Evolutionary conservation across 2,888 invertebrate genomes (phyloP).

Genomic region (Petrolisthes cinctipes): DNA sequence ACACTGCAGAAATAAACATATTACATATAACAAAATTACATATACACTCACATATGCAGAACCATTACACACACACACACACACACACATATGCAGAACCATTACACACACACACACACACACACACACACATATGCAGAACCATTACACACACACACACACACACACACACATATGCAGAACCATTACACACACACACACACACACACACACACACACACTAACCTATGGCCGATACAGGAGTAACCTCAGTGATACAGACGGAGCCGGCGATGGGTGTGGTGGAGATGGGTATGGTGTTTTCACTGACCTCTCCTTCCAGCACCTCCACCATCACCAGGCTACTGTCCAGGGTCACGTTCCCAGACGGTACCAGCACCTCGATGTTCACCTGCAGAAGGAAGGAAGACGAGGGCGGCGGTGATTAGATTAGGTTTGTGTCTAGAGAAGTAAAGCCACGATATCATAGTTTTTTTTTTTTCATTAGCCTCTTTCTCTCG

Average conservation of each 20-base stretch:
- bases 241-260: slow-evolving; percentile 1
- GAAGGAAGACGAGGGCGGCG: background rate
- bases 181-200: too few species aligned
- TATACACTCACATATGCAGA: too few species aligned
- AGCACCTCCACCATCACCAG: background rate
- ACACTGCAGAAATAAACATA: too few species aligned
- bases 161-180: too few species aligned
- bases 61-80: too few species aligned
- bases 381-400: slow-evolving; percentile 21
- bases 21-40: too few species aligned
- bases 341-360: background rate
- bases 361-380: background rate
- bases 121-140: background rate
- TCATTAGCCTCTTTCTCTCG: background rate
- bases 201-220: too few species aligned
- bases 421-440: background rate
- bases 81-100: too few species aligned
- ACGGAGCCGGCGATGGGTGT: background rate
- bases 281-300: background rate
- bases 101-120: background rate
- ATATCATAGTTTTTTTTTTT: background rate
- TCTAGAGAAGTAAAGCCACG: too few species aligned
- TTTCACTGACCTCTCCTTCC: background rate
- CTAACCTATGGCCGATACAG: background rate
- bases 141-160: too few species aligned